phyloP scores from a whole-genome alignment of 2,888 invertebrate species.

The Homarus gammarus region DNA sequence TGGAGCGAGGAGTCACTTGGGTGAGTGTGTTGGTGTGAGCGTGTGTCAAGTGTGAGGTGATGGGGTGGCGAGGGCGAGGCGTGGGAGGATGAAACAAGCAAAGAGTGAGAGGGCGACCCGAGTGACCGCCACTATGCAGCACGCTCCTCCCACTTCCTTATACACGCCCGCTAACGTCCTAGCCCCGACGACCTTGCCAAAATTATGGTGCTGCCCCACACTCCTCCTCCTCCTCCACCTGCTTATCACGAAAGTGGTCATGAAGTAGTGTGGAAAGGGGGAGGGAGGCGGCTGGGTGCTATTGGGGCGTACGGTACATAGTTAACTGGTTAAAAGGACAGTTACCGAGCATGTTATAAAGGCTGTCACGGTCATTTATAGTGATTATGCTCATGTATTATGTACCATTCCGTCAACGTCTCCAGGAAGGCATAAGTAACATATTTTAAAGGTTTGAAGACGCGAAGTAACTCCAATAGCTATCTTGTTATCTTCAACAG shows the following conservation, averaged over 20 bases:
- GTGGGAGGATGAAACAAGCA: conserved; percentile 9
- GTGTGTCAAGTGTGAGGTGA: not conserved
- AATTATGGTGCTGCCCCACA: conserved; percentile 64
- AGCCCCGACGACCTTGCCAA: conserved; percentile 66
- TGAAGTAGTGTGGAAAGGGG: conserved; percentile 7
- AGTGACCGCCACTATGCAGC: conserved; percentile 38
- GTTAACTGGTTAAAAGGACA: too few species aligned
- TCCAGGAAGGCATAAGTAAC: too few species aligned
- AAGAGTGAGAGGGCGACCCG: conserved; percentile 17
- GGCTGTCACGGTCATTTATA: too few species aligned
- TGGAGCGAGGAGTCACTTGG: not conserved
- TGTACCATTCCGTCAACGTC: too few species aligned
- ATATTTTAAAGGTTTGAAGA: too few species aligned
- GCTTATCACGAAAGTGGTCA: conserved; percentile 11
- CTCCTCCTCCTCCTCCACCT: conserved; percentile 26
- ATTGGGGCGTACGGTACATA: too few species aligned
- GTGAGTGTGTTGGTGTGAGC: not conserved
- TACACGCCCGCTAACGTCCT: conserved; percentile 62
- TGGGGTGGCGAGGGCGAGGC: conserved; percentile 29
- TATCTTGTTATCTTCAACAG: too few species aligned
- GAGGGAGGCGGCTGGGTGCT: too few species aligned
- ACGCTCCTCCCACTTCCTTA: conserved; percentile 68
- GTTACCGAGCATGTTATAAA: too few species aligned
- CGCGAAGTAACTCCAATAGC: too few species aligned
- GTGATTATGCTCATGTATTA: too few species aligned